Percentiles rank a stretch among this genome's conserved stretches.
phyloP scores from a whole-genome alignment of 35 echinoderm and acorn worm genomes.

The Heliocidaris erythrogramma region DNA sequence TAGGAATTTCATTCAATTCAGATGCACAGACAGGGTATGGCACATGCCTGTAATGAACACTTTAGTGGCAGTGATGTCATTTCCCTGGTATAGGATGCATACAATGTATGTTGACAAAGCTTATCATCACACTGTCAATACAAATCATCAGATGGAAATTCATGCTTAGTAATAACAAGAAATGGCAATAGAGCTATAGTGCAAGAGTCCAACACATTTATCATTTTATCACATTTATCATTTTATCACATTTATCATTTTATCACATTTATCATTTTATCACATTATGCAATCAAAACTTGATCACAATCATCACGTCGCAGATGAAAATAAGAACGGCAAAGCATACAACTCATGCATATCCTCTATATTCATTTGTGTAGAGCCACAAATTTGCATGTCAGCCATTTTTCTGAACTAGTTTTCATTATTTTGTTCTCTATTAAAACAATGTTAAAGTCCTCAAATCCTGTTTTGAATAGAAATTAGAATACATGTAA shows the following conservation, averaged over 20 bases:
- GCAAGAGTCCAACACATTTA: too few species aligned
- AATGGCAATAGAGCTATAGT: neutral
- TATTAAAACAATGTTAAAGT: neutral
- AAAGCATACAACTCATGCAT: too few species aligned
- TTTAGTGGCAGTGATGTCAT: neutral
- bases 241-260: too few species aligned
- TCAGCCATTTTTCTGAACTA: too few species aligned
- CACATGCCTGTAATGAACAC: neutral
- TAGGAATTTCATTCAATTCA: neutral
- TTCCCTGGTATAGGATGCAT: neutral
- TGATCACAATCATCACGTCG: too few species aligned
- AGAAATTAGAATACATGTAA: too few species aligned
- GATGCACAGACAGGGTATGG: neutral
- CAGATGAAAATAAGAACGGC: too few species aligned
- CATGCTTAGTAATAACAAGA: neutral
- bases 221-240: too few species aligned
- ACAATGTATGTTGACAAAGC: neutral
- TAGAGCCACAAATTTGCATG: too few species aligned
- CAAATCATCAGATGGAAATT: conserved; percentile 2
- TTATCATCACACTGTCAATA: neutral
- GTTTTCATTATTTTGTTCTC: neutral
- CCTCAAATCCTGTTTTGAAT: neutral
- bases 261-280: too few species aligned
- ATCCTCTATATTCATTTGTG: too few species aligned
- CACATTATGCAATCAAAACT: too few species aligned